A percentile compares a stretch with the other conserved stretches of the same genome.
These are phyloP conservation scores for Cotesia vestalis DNA, from an alignment of 1,140 invertebrate species.

Conservation along the genomic window DNA sequence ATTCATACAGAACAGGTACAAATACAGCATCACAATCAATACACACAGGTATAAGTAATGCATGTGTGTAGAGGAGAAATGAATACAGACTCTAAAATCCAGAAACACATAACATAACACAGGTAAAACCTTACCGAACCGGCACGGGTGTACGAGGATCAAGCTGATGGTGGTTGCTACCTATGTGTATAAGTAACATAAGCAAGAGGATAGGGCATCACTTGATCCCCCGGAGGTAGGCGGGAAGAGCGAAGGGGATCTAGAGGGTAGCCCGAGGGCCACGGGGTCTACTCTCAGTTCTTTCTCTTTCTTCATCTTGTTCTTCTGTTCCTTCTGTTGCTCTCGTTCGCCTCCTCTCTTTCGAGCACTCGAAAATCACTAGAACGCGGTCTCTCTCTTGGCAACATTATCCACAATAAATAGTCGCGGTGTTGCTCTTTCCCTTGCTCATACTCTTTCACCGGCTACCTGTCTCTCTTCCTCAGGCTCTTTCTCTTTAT, in stretches of 20 bases:
- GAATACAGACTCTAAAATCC: not conserved
- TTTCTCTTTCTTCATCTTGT: not conserved
- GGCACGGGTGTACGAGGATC: slow-evolving; percentile 1
- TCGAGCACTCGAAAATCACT: too few relatives aligned
- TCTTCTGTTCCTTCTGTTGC: not conserved
- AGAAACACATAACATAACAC: not conserved
- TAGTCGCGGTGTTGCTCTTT: not conserved
- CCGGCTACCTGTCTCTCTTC: not conserved
- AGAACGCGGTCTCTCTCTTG: not conserved
- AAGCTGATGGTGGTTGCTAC: slow-evolving; percentile 34
- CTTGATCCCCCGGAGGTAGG: slow-evolving; percentile 17
- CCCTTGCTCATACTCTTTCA: not conserved
- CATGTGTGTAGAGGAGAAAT: not conserved
- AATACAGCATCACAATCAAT: too few relatives aligned
- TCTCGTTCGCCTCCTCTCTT: not conserved
- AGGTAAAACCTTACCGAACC: slow-evolving; percentile 10
- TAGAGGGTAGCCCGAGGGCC: slow-evolving; percentile 13
- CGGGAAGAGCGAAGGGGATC: slow-evolving; percentile 8
- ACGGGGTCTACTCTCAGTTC: slow-evolving; percentile 17
- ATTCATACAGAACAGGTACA: too few relatives aligned
- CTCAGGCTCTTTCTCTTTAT: slow-evolving; percentile 7
- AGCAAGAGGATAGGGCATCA: slow-evolving; percentile 26
- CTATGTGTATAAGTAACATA: slow-evolving; percentile 3
- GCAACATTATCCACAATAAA: slow-evolving; percentile 17
- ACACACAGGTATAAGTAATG: too few relatives aligned